These are phyloP conservation scores for Drosophila suzukii DNA, from an alignment of 1,140 invertebrate species.

Conservation along the genomic window DNA sequence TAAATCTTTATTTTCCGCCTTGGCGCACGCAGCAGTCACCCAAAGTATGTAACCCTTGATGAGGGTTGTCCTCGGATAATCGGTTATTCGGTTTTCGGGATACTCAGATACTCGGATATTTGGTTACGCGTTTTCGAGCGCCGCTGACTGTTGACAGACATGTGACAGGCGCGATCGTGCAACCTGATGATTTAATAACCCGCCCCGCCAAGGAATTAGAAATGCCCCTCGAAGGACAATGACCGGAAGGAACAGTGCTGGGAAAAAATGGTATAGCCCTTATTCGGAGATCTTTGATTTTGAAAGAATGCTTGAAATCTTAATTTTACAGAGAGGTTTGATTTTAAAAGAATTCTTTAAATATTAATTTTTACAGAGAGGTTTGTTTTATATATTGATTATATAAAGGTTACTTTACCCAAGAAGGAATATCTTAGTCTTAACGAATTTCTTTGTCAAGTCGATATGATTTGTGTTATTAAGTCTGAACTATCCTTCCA, in stretches of 20 bases:
- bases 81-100: conserved; percentile 8
- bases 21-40: conserved; percentile 53
- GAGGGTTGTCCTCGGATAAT: conserved; percentile 9
- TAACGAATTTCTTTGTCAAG: no score
- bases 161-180: conserved; percentile 73
- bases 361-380: no score
- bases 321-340: no score
- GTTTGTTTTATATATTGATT: no score
- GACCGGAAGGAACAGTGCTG: conserved; percentile 21
- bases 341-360: no score
- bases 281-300: no score
- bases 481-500: no score
- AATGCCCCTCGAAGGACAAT: conserved; percentile 32
- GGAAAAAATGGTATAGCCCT: not conserved
- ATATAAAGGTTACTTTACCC: no score
- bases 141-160: conserved; percentile 69
- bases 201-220: conserved; percentile 50
- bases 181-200: conserved; percentile 82
- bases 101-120: conserved; percentile 50
- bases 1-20: conserved; percentile 79
- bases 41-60: conserved; percentile 10
- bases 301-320: no score
- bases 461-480: no score
- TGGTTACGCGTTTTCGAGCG: conserved; percentile 52
- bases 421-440: no score